A percentile compares a stretch with the other conserved stretches of the same genome.
Conservation (phyloP, 2,797 vertebrate genomes). For the Helostoma temminkii region DNA sequence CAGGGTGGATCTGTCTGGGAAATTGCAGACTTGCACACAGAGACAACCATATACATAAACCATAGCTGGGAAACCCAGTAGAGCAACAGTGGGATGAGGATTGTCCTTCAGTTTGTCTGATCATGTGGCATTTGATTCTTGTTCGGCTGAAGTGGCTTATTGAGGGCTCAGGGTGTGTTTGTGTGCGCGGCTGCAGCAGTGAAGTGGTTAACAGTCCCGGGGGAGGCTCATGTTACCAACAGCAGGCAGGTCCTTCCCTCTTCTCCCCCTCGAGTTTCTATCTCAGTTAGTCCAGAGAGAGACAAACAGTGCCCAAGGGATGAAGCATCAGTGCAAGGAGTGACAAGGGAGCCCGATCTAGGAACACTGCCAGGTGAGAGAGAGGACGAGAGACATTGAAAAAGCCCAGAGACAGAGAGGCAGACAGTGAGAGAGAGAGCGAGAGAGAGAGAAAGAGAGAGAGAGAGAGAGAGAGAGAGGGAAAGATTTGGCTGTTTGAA, state of each 20-base stretch:
- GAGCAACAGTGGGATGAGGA: slow-evolving; percentile 48
- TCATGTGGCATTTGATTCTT: slow-evolving; percentile 66
- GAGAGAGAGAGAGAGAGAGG: slow-evolving; percentile 22
- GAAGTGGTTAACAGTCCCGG: slow-evolving; percentile 80
- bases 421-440: no score
- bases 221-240: slow-evolving; percentile 78
- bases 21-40: slow-evolving; percentile 70
- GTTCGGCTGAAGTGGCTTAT: slow-evolving; percentile 58
- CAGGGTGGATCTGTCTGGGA: slow-evolving; percentile 83
- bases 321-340: slow-evolving; percentile 67
- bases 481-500: slow-evolving; percentile 56
- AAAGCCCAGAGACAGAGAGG: slow-evolving; percentile 14
- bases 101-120: slow-evolving; percentile 59
- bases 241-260: slow-evolving; percentile 66
- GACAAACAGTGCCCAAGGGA: slow-evolving; percentile 64
- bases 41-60: slow-evolving; percentile 37
- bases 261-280: slow-evolving; percentile 23
- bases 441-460: slow-evolving; percentile 21
- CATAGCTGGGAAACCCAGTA: slow-evolving; percentile 53
- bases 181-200: slow-evolving; percentile 64
- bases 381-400: slow-evolving; percentile 12
- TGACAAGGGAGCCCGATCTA: slow-evolving; percentile 71
- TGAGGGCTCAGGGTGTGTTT: slow-evolving; percentile 61
- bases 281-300: slow-evolving; percentile 68
- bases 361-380: slow-evolving; percentile 61